A percentile compares a stretch with the other conserved stretches of the same genome.
phyloP scores from a whole-genome alignment of 2,797 vertebrate species.

The Typhlichthys eigenmanni region DNA sequence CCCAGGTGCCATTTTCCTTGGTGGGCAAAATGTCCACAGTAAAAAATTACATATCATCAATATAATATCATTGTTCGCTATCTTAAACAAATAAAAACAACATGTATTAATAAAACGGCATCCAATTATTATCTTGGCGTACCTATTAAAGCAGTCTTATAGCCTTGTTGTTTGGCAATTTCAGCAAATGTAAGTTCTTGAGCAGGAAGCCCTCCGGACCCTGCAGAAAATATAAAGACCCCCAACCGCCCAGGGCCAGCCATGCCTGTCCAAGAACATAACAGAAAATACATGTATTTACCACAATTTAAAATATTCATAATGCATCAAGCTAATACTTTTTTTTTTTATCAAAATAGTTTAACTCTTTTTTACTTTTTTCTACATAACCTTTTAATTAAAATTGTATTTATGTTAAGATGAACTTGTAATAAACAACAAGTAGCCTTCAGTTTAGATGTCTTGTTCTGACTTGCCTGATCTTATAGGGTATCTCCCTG shows the following conservation, averaged over 20 bases:
- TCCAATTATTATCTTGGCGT: neutral
- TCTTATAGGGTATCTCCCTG: conserved; percentile 86
- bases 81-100: too few relatives aligned
- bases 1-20: conserved; percentile 94
- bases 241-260: conserved; percentile 50
- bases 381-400: too few relatives aligned
- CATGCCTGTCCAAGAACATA: conserved; percentile 55
- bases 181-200: conserved; percentile 85
- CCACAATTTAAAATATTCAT: too few relatives aligned
- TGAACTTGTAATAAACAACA: neutral
- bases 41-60: too few relatives aligned
- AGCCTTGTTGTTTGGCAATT: conserved; percentile 80
- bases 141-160: conserved; percentile 88
- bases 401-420: too few relatives aligned
- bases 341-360: too few relatives aligned
- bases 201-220: conserved; percentile 86
- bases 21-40: too few relatives aligned
- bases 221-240: conserved; percentile 82
- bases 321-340: too few relatives aligned
- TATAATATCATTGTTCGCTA: too few relatives aligned
- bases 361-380: too few relatives aligned
- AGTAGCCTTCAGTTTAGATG: neutral
- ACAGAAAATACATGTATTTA: neutral
- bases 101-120: too few relatives aligned
- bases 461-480: conserved; percentile 69